Evolutionary conservation across 2,888 invertebrate genomes (phyloP).

Genomic region (Herminia tarsipennalis): DNA sequence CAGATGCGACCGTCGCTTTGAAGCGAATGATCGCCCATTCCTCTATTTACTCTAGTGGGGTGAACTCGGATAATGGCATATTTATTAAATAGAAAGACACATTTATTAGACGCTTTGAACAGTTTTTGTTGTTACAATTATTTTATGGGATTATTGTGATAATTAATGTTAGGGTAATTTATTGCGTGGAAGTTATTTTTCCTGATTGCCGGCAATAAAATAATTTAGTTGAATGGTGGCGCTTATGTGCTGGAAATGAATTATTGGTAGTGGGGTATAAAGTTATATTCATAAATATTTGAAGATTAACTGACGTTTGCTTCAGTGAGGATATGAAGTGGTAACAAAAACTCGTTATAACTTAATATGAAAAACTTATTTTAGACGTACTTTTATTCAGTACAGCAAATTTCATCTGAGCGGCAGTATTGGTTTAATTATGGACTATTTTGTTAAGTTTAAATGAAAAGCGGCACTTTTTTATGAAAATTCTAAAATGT

Average conservation of each 20-base stretch:
- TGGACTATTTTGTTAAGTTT: too few relatives aligned
- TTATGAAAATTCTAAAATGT: too few relatives aligned
- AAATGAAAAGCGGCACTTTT: too few relatives aligned
- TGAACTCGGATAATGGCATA: constrained; percentile 62
- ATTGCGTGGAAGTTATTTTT: constrained; percentile 34
- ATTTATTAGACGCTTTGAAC: constrained; percentile 50
- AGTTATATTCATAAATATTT: too few relatives aligned
- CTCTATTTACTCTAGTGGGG: constrained; percentile 62
- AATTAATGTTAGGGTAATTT: constrained; percentile 39
- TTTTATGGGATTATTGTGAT: constrained; percentile 44
- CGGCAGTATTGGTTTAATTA: too few relatives aligned
- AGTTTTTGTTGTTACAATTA: constrained; percentile 41
- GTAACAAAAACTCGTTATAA: too few relatives aligned
- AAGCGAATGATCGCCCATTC: constrained; percentile 70
- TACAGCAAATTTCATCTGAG: too few relatives aligned
- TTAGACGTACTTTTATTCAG: too few relatives aligned
- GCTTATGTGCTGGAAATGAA: constrained; percentile 2
- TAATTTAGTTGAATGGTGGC: constrained; percentile 11
- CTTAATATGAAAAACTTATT: too few relatives aligned
- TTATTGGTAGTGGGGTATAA: background rate
- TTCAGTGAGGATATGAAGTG: too few relatives aligned
- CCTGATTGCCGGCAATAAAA: constrained; percentile 15
- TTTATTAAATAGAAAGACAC: constrained; percentile 63
- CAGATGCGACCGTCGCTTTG: constrained; percentile 69
- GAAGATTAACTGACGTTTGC: too few relatives aligned